Conservation (phyloP, 2,797 vertebrate genomes). For the Hylomyscus alleni region DNA sequence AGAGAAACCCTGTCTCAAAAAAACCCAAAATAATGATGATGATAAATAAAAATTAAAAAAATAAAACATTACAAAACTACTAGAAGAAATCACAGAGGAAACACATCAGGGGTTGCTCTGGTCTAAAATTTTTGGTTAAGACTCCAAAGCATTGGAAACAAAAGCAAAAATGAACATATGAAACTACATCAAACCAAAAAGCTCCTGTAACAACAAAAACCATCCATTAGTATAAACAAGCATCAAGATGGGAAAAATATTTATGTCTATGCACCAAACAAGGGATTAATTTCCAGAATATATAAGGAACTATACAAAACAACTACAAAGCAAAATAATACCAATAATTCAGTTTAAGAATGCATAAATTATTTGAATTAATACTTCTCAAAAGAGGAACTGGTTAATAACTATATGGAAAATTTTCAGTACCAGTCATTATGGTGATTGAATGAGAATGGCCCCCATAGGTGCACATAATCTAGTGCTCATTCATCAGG, state of each 20-base stretch:
- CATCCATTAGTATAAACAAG: neutral
- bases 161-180: neutral
- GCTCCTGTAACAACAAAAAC: neutral
- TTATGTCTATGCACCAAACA: neutral
- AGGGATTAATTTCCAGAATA: neutral
- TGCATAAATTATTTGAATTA: neutral
- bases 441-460: neutral
- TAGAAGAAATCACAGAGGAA: neutral
- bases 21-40: too few relatives aligned
- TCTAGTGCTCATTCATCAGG: neutral
- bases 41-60: neutral
- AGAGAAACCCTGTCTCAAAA: neutral
- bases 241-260: neutral
- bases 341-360: neutral
- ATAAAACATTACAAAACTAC: neutral
- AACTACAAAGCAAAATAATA: neutral
- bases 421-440: neutral
- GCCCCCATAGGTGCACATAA: neutral
- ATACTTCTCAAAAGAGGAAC: neutral
- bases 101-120: neutral
- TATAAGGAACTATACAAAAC: neutral
- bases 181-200: neutral
- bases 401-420: neutral
- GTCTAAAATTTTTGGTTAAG: neutral
- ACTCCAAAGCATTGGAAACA: neutral